phyloP scores from a whole-genome alignment of 2,888 invertebrate genomes.

The Bembecia ichneumoniformis region DNA sequence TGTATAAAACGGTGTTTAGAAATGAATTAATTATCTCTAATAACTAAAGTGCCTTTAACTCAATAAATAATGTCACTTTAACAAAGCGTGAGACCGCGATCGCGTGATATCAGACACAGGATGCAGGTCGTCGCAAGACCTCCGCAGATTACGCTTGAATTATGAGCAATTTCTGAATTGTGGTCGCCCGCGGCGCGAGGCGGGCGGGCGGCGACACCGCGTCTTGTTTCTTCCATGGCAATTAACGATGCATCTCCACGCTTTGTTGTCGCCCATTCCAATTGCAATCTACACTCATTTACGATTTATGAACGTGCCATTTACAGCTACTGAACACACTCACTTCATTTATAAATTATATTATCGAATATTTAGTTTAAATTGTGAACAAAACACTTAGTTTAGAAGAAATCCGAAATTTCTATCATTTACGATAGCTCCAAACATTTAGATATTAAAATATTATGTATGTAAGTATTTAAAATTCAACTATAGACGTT shows the following conservation, averaged over 20 bases:
- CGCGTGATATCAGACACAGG: conserved; percentile 45
- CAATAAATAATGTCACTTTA: conserved; percentile 6
- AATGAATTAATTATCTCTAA: no score
- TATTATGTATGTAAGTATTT: no score
- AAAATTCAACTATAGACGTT: no score
- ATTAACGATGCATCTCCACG: conserved; percentile 10
- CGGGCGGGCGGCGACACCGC: conserved; percentile 2
- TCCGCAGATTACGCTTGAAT: conserved; percentile 51
- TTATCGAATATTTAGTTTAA: no score
- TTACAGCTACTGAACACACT: background rate
- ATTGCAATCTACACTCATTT: background rate
- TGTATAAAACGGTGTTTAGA: no score
- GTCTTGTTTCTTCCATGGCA: conserved; percentile 15
- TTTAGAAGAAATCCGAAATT: no score
- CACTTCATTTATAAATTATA: no score
- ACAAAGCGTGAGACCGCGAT: conserved; percentile 30
- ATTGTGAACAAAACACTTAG: no score
- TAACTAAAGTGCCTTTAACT: no score
- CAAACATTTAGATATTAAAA: no score
- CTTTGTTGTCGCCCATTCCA: conserved; percentile 8
- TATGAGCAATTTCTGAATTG: conserved; percentile 49
- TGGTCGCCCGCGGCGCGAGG: conserved; percentile 35
- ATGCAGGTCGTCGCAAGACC: conserved; percentile 42
- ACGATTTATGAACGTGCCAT: background rate
- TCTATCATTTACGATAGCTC: no score